phyloP scores from a whole-genome alignment of 2,113 vertebrate genomes.

The Cranoglanis bouderius region DNA sequence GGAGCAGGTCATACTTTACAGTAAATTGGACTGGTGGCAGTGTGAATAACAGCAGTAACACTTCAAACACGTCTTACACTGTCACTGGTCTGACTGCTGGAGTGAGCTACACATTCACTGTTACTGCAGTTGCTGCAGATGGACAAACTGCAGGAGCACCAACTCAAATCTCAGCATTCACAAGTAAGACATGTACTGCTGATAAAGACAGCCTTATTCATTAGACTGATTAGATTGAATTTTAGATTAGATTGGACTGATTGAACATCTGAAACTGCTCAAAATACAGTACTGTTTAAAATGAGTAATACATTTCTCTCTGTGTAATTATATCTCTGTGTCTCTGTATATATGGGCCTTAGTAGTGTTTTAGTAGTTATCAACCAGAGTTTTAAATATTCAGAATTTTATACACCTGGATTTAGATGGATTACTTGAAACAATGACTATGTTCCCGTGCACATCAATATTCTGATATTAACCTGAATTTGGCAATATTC shows the following conservation, averaged over 20 bases:
- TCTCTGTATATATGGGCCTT: neutral
- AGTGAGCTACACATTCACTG: constrained; percentile 57
- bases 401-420: neutral
- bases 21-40: neutral
- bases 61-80: rapidly evolving
- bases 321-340: neutral
- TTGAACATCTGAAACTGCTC: no score
- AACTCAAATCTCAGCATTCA: constrained; percentile 56
- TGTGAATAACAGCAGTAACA: rapidly evolving
- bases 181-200: constrained; percentile 65
- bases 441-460: no score
- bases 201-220: neutral
- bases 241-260: no score
- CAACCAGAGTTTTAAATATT: neutral
- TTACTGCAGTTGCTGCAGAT: constrained; percentile 45
- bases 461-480: no score
- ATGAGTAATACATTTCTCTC: neutral
- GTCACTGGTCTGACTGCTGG: constrained; percentile 57
- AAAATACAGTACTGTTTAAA: no score
- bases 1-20: neutral
- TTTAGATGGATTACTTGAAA: no score
- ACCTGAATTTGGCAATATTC: no score
- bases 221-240: no score
- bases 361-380: neutral
- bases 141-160: neutral